These are phyloP conservation scores for Homarus gammarus DNA, from an alignment of 2,888 invertebrate genomes.

Conservation along the genomic window DNA sequence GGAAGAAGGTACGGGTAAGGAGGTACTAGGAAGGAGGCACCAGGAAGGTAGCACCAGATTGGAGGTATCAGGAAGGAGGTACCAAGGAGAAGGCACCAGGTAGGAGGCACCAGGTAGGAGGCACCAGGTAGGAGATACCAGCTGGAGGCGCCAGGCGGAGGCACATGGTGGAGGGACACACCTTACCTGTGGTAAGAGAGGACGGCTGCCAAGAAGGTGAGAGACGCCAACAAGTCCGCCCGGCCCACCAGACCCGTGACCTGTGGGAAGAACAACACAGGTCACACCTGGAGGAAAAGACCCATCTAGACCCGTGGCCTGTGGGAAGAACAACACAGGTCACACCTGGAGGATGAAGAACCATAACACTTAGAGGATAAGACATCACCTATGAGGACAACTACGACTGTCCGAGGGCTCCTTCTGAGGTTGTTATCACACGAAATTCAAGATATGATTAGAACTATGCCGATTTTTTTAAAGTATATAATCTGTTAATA, in stretches of 20 bases:
- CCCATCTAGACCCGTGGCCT: conserved; percentile 71
- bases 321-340: background rate
- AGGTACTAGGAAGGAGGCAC: background rate
- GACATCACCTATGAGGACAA: too few species aligned
- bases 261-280: conserved; percentile 34
- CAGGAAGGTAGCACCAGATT: background rate
- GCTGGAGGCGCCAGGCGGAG: too few species aligned
- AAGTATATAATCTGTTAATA: too few species aligned
- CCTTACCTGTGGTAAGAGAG: conserved; percentile 65
- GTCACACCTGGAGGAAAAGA: too few species aligned
- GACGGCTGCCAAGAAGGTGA: conserved; percentile 58
- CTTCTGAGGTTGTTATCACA: too few species aligned
- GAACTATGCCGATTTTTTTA: too few species aligned
- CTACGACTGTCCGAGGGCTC: too few species aligned
- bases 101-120: too few species aligned
- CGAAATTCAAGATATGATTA: too few species aligned
- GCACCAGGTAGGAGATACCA: background rate
- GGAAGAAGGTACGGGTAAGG: background rate
- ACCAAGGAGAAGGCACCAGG: background rate
- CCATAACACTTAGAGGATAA: too few species aligned
- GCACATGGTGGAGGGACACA: too few species aligned
- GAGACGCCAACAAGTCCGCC: conserved; percentile 64
- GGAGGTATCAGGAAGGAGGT: background rate
- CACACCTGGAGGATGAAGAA: too few species aligned
- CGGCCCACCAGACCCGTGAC: conserved; percentile 72